Conservation (phyloP, 2,797 vertebrate species). For the Microctenopoma stevenorrisi region DNA sequence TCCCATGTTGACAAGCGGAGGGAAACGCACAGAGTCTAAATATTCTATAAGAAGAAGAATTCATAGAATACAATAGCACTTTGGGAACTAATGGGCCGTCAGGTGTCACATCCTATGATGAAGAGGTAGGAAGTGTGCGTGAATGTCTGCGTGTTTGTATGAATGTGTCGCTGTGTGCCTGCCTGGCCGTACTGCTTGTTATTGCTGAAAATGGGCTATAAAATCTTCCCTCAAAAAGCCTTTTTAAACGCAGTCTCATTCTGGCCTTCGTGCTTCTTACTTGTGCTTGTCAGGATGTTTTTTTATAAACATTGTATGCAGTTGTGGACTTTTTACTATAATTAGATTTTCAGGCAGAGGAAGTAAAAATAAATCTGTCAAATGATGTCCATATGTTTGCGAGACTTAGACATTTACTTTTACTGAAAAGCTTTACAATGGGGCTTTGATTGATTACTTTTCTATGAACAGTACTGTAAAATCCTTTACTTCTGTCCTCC, state of each 20-base stretch:
- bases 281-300: constrained; percentile 40
- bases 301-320: constrained; percentile 30
- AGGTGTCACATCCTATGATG: constrained; percentile 76
- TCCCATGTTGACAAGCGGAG: constrained; percentile 73
- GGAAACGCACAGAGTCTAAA: constrained; percentile 74
- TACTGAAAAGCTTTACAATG: constrained; percentile 20
- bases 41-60: constrained; percentile 79
- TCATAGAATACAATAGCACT: constrained; percentile 74
- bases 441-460: constrained; percentile 45
- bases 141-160: constrained; percentile 33
- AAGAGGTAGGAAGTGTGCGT: constrained; percentile 57
- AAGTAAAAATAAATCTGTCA: constrained; percentile 55
- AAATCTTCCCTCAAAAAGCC: constrained; percentile 51
- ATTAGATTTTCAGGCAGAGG: constrained; percentile 52
- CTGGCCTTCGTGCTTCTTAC: constrained; percentile 40
- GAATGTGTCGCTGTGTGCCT: constrained; percentile 25
- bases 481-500: background rate
- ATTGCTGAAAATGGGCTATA: constrained; percentile 62
- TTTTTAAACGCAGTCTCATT: constrained; percentile 58
- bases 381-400: constrained; percentile 13
- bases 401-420: constrained; percentile 15
- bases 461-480: constrained; percentile 13
- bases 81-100: constrained; percentile 79
- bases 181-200: constrained; percentile 58
- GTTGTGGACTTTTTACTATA: constrained; percentile 34